Conservation (phyloP, 2,888 invertebrate species). For the Antheraea assamensis region DNA sequence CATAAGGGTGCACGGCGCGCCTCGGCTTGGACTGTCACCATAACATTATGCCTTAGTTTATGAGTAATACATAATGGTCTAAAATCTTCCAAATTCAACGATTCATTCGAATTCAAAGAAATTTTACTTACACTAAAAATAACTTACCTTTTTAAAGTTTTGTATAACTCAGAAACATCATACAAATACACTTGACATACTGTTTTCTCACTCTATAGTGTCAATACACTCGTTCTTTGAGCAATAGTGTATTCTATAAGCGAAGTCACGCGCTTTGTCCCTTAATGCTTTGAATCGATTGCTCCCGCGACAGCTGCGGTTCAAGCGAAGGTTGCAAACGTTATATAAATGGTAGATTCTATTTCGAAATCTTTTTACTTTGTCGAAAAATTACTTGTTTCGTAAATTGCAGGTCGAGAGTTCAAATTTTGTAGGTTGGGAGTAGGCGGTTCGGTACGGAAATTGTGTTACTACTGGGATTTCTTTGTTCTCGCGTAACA, state of each 20-base stretch:
- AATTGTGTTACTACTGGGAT: neutral
- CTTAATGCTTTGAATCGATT: slow-evolving; percentile 29
- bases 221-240: slow-evolving; percentile 28
- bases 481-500: neutral
- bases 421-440: neutral
- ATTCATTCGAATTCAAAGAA: no score
- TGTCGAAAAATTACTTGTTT: neutral
- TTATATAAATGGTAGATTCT: slow-evolving; percentile 6
- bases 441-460: neutral
- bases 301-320: slow-evolving; percentile 29
- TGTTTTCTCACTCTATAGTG: neutral
- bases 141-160: neutral
- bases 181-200: neutral
- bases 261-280: slow-evolving; percentile 31
- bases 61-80: no score
- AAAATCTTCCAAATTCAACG: no score
- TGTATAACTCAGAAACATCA: neutral
- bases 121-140: neutral
- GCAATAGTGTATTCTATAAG: slow-evolving; percentile 31
- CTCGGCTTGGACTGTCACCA: no score
- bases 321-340: slow-evolving; percentile 17
- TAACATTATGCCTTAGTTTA: no score
- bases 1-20: no score
- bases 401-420: neutral
- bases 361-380: neutral